A percentile compares a stretch with the other conserved stretches of the same genome.
Conservation (phyloP, 2,113 vertebrate species). For the Pterocles orientalis region DNA sequence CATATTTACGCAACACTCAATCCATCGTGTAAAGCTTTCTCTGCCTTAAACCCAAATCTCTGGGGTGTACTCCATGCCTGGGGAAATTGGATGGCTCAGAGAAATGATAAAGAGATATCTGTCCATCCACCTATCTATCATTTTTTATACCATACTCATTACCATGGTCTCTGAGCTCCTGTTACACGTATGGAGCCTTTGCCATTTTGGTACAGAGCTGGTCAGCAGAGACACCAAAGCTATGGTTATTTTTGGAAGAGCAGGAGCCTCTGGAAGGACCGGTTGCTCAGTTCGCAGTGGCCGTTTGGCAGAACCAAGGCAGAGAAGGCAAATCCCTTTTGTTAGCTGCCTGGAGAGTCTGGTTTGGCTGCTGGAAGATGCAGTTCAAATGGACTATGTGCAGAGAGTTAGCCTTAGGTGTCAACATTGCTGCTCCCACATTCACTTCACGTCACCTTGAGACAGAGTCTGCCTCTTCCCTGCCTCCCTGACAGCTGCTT, state of each 20-base stretch:
- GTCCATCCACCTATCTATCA: conserved; percentile 41
- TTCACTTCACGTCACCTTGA: conserved; percentile 34
- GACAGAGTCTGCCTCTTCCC: neutral
- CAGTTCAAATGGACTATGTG: conserved; percentile 43
- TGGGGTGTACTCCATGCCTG: neutral
- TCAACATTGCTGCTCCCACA: conserved; percentile 51
- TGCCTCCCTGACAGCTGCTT: conserved; percentile 44
- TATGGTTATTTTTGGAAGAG: conserved; percentile 41
- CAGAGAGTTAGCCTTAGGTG: conserved; percentile 52
- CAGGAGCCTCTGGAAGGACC: neutral
- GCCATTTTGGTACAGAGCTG: neutral
- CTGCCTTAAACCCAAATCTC: conserved; percentile 52
- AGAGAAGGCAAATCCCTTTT: conserved; percentile 47
- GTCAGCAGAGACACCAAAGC: conserved; percentile 42
- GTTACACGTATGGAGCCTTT: neutral
- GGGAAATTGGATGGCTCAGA: conserved; percentile 43
- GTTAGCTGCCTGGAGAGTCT: conserved; percentile 27
- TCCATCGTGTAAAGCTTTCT: conserved; percentile 20
- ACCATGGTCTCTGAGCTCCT: conserved; percentile 57
- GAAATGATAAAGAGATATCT: conserved; percentile 59
- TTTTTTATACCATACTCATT: conserved; percentile 60
- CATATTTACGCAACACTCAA: conserved; percentile 59
- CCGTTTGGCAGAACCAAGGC: conserved; percentile 3
- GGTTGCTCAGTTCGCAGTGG: neutral
- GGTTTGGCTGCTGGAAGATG: conserved; percentile 32